phyloP scores from a whole-genome alignment of 2,797 vertebrate species.

The Bufotes viridis region DNA sequence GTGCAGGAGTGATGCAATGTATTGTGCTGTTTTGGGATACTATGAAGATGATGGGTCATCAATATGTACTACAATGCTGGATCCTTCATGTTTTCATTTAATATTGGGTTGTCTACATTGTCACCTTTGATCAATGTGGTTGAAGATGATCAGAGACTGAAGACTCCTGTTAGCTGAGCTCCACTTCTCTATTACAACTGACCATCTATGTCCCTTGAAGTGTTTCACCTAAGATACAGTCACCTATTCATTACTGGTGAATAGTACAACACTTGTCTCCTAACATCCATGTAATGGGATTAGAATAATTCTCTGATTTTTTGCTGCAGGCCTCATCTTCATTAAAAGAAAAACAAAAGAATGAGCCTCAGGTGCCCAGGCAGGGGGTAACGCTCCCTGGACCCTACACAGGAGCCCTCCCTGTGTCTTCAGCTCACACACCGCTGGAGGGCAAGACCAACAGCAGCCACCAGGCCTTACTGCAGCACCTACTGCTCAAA shows the following conservation, averaged over 20 bases:
- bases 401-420: conserved; percentile 84
- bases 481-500: conserved; percentile 95
- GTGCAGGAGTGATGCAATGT: no score
- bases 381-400: conserved; percentile 82
- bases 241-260: conserved; percentile 25
- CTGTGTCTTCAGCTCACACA: conserved; percentile 79
- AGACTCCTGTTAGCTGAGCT: neutral
- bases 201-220: conserved; percentile 28
- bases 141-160: neutral
- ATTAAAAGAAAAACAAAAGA: conserved; percentile 87
- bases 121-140: neutral
- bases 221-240: neutral
- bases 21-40: no score
- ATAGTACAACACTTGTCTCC: neutral
- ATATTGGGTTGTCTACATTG: neutral
- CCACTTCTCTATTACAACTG: neutral
- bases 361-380: conserved; percentile 79
- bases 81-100: neutral
- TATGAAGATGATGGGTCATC: no score
- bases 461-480: conserved; percentile 95
- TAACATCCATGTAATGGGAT: conserved; percentile 55
- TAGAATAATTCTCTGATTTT: conserved; percentile 64
- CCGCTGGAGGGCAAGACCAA: conserved; percentile 89
- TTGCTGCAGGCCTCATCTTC: conserved; percentile 83
- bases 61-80: no score